Evolutionary conservation across 2,888 invertebrate species (phyloP).

Genomic region (Diogma glabrata): DNA sequence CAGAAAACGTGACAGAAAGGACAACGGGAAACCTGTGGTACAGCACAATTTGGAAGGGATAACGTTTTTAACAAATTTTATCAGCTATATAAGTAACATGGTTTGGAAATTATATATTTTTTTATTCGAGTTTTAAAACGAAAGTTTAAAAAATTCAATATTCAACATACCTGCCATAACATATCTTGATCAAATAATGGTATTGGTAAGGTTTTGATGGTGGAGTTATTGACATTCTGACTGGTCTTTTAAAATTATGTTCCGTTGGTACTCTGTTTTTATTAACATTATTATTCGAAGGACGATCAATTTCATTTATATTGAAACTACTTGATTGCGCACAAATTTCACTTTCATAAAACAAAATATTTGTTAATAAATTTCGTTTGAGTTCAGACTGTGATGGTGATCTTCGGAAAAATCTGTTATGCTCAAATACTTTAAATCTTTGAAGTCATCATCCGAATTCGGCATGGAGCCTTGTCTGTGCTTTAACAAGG

Average conservation of each 20-base stretch:
- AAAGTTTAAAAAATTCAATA: no score
- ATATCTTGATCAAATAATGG: constrained; percentile 2
- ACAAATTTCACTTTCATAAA: constrained; percentile 34
- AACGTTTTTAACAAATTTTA: no score
- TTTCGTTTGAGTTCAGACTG: neutral
- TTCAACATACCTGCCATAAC: neutral
- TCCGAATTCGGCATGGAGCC: constrained; percentile 37
- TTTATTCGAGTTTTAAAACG: no score
- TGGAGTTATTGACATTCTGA: neutral
- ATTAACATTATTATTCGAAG: no score
- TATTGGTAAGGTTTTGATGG: no score
- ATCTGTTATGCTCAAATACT: constrained; percentile 35
- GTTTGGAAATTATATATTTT: no score
- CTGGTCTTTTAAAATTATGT: neutral
- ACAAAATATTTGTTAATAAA: constrained; percentile 17
- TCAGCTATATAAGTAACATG: no score
- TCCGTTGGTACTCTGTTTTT: neutral
- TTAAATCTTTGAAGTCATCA: constrained; percentile 32
- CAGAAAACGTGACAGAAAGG: no score
- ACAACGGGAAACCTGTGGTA: no score
- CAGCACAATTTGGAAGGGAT: no score
- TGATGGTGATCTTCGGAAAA: constrained; percentile 20
- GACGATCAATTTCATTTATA: constrained; percentile 26
- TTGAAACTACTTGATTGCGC: constrained; percentile 37
- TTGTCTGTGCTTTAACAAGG: constrained; percentile 23